Percentiles rank a stretch among this genome's conserved stretches.
Evolutionary conservation across 2,113 vertebrate genomes (phyloP).

Genomic region (Tupaia tana): DNA sequence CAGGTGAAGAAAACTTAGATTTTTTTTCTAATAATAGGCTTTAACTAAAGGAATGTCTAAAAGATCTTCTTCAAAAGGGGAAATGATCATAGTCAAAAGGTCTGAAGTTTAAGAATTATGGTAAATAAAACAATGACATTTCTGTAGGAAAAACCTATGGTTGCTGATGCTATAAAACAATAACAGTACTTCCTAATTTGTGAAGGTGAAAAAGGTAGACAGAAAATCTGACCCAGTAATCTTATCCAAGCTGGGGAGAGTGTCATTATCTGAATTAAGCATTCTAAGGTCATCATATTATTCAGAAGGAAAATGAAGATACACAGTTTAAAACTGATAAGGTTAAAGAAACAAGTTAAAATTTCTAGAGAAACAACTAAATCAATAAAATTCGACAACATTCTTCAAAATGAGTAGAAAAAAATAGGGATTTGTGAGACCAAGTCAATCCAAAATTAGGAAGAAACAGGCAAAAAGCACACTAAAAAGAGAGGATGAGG

Average conservation of each 20-base stretch:
- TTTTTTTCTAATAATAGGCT: background rate
- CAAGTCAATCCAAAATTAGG: background rate
- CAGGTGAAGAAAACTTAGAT: background rate
- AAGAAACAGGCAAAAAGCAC: background rate
- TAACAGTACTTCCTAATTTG: background rate
- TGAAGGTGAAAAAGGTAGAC: background rate
- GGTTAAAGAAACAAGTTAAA: background rate
- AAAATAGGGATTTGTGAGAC: background rate
- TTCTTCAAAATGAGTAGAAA: slow-evolving; percentile 30
- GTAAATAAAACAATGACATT: background rate
- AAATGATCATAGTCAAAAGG: background rate
- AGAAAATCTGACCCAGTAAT: background rate
- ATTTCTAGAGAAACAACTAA: background rate
- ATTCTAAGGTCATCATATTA: background rate
- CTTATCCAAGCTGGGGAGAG: background rate
- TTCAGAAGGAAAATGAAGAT: background rate
- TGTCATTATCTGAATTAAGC: background rate
- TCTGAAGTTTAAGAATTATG: background rate
- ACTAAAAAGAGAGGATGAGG: background rate
- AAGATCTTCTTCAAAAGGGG: background rate
- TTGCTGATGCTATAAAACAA: background rate
- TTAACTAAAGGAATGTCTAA: background rate
- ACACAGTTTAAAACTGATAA: background rate
- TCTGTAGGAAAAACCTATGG: background rate
- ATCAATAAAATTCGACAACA: background rate